phyloP scores from a whole-genome alignment of 2,888 invertebrate species.

The Cyclophora punctaria region DNA sequence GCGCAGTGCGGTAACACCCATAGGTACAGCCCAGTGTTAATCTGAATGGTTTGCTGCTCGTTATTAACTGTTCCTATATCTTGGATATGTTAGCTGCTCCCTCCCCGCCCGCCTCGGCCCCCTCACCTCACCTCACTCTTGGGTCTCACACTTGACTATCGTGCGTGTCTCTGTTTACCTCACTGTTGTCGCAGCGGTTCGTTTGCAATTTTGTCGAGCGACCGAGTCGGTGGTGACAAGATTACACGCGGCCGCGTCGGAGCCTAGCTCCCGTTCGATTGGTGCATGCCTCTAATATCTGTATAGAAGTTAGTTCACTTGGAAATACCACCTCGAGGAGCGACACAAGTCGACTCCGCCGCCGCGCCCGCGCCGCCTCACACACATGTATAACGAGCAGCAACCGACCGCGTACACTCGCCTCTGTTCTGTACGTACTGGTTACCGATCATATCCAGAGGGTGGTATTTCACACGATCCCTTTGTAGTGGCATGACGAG shows the following conservation, averaged over 20 bases:
- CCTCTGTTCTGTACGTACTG: conserved; percentile 1
- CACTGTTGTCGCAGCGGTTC: conserved; percentile 22
- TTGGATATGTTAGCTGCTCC: conserved; percentile 53
- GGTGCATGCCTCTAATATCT: conserved; percentile 62
- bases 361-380: conserved; percentile 20
- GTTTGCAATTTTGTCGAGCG: conserved; percentile 32
- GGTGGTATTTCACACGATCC: conserved; percentile 66
- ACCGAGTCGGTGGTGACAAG: conserved; percentile 17
- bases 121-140: conserved; percentile 32
- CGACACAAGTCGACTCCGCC: conserved; percentile 23
- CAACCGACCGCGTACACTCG: conserved; percentile 31
- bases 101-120: conserved; percentile 23
- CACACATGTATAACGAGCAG: conserved; percentile 44
- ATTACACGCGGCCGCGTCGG: conserved; percentile 33
- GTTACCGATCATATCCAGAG: conserved; percentile 31
- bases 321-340: conserved; percentile 66
- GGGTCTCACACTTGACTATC: conserved; percentile 43
- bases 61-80: conserved; percentile 58
- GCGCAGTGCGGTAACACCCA: conserved; percentile 37
- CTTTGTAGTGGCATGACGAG: conserved; percentile 64
- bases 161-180: conserved; percentile 31
- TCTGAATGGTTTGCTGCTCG: conserved; percentile 74
- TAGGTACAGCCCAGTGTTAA: conserved; percentile 66
- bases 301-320: conserved; percentile 43
- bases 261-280: conserved; percentile 27